These are phyloP conservation scores for Machaerirhynchus nigripectus DNA, from an alignment of 2,113 vertebrate genomes.

Conservation along the genomic window DNA sequence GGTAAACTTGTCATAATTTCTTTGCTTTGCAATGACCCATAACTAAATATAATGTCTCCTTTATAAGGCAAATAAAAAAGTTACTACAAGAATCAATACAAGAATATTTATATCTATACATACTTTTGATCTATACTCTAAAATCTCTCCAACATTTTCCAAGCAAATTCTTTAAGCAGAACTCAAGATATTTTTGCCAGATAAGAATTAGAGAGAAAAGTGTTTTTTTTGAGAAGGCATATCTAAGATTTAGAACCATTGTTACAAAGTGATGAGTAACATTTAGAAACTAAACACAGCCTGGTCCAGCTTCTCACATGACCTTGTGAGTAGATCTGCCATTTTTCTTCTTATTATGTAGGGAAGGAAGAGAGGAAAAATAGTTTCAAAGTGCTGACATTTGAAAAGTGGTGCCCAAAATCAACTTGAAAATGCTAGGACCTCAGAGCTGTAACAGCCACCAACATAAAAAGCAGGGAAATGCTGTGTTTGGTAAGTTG, in stretches of 20 bases:
- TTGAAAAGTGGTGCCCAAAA: neutral
- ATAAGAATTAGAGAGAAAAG: neutral
- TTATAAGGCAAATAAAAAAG: neutral
- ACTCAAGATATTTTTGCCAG: neutral
- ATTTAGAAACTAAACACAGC: neutral
- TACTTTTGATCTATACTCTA: neutral
- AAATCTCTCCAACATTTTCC: neutral
- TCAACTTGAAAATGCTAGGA: neutral
- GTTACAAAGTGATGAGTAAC: neutral
- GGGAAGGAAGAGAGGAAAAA: neutral
- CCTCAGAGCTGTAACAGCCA: neutral
- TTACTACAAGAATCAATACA: neutral
- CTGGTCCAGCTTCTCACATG: neutral
- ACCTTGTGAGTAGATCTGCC: neutral
- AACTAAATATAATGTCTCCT: neutral
- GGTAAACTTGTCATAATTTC: neutral
- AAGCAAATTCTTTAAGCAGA: neutral
- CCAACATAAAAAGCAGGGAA: neutral
- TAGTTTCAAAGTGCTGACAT: neutral
- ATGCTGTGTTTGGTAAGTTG: neutral
- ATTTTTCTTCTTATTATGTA: neutral
- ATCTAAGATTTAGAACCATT: neutral
- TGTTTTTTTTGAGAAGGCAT: neutral
- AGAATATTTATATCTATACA: neutral
- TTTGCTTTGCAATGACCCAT: neutral